Conservation (phyloP, 2,888 invertebrate genomes). For the Carabus problematicus region DNA sequence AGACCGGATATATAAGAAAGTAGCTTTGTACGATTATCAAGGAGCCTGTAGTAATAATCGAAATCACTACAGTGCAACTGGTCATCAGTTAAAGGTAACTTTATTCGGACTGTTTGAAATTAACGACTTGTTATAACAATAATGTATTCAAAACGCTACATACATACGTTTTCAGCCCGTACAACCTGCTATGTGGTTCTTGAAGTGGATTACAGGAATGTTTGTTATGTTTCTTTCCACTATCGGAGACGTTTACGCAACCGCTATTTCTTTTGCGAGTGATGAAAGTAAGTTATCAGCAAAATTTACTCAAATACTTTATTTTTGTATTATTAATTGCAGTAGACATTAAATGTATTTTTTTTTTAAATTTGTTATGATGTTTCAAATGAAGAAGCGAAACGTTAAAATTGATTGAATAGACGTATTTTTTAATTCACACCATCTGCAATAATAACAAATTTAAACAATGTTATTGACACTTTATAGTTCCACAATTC, state of each 20-base stretch:
- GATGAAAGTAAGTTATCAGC: conserved; percentile 60
- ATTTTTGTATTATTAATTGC: conserved; percentile 48
- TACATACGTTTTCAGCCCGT: conserved; percentile 60
- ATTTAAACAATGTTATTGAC: too few species aligned
- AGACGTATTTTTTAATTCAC: too few species aligned
- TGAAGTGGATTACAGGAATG: conserved; percentile 59
- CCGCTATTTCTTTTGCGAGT: conserved; percentile 59
- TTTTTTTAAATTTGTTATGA: too few species aligned
- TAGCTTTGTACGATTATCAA: conserved; percentile 88
- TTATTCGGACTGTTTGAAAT: conserved; percentile 8
- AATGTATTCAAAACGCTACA: conserved; percentile 26
- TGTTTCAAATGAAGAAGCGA: too few species aligned
- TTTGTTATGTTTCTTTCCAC: conserved; percentile 24
- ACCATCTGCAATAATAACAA: too few species aligned
- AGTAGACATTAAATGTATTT: too few species aligned
- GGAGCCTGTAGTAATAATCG: conserved; percentile 80
- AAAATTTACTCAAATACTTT: too few species aligned
- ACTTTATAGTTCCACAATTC: conserved; percentile 47
- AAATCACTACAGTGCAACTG: conserved; percentile 68
- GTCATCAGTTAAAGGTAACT: conserved; percentile 57
- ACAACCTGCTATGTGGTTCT: conserved; percentile 64
- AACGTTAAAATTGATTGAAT: too few species aligned
- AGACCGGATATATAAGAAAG: conserved; percentile 87
- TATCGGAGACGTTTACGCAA: conserved; percentile 49
- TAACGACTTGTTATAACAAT: not conserved